Percentiles rank a stretch among this genome's conserved stretches.
phyloP scores from a whole-genome alignment of 1,140 invertebrate genomes.

The Stenopsyche tienmushanensis region DNA sequence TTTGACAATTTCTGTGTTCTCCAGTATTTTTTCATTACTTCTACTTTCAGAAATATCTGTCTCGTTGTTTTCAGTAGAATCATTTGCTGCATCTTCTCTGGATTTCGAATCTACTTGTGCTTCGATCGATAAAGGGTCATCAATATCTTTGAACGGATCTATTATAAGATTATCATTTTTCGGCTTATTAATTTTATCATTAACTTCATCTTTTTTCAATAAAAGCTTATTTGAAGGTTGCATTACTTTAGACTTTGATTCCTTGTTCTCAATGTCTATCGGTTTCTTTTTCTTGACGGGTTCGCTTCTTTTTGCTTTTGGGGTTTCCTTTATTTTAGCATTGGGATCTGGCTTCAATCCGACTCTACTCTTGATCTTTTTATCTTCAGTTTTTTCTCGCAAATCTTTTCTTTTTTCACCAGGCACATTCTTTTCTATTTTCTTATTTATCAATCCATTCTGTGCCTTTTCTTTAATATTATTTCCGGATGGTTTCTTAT shows the following conservation, averaged over 20 bases:
- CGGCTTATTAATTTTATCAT: no score
- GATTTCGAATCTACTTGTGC: no score
- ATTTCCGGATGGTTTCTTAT: slow-evolving; percentile 44
- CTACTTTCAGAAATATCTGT: not conserved
- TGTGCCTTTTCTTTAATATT: slow-evolving; percentile 39
- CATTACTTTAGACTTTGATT: not conserved
- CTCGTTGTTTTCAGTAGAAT: no score
- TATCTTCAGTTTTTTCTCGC: slow-evolving; percentile 18
- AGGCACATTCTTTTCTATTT: not conserved
- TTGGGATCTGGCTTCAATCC: not conserved
- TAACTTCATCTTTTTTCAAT: not conserved
- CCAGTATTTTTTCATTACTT: not conserved
- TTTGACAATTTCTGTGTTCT: no score
- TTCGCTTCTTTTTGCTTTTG: not conserved
- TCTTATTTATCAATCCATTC: slow-evolving; percentile 39
- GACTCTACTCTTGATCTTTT: not conserved
- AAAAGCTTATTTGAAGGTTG: not conserved
- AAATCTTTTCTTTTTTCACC: not conserved
- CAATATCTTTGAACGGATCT: no score
- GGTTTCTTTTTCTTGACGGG: not conserved
- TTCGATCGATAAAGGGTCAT: no score
- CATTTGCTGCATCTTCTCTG: no score
- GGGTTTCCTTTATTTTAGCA: slow-evolving; percentile 1
- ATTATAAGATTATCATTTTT: no score
- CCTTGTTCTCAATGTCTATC: not conserved